Evolutionary conservation across 2,888 invertebrate genomes (phyloP).

Genomic region (Morpho deidamia): DNA sequence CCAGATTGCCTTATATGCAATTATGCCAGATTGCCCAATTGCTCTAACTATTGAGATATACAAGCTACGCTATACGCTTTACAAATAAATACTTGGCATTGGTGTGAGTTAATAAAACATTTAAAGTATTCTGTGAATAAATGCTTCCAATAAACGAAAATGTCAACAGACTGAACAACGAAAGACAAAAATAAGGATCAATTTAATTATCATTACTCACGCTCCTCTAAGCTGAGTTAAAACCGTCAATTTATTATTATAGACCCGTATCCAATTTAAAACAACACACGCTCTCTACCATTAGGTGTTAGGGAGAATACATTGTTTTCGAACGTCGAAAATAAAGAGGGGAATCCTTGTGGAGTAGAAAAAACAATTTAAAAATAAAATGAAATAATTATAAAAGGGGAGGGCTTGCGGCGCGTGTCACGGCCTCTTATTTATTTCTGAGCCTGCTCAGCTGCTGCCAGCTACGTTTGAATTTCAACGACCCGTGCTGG

Average conservation of each 20-base stretch:
- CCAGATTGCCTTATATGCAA: too few species aligned
- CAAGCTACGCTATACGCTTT: too few species aligned
- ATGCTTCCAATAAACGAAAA: neutral
- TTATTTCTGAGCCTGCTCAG: conserved; percentile 64
- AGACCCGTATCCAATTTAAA: conserved; percentile 78
- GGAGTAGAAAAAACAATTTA: conserved; percentile 76
- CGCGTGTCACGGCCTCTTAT: conserved; percentile 71
- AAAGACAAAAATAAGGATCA: conserved; percentile 55
- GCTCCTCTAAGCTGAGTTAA: conserved; percentile 63
- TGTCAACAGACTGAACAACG: conserved; percentile 3
- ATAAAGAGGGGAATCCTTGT: conserved; percentile 67
- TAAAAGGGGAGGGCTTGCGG: conserved; percentile 67
- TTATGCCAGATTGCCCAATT: too few species aligned
- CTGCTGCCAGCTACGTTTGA: conserved; percentile 49
- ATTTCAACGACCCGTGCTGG: conserved; percentile 46
- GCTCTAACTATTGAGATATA: too few species aligned
- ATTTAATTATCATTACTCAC: conserved; percentile 76
- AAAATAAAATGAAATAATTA: conserved; percentile 78
- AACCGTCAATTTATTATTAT: conserved; percentile 76
- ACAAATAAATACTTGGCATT: too few species aligned
- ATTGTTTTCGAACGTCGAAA: conserved; percentile 65
- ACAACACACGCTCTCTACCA: conserved; percentile 61
- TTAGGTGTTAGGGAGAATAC: conserved; percentile 54
- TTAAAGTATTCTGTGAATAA: neutral
- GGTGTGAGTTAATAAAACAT: neutral